Evolutionary conservation across 1,140 invertebrate species (phyloP).

Genomic region (Cherax quadricarinatus): DNA sequence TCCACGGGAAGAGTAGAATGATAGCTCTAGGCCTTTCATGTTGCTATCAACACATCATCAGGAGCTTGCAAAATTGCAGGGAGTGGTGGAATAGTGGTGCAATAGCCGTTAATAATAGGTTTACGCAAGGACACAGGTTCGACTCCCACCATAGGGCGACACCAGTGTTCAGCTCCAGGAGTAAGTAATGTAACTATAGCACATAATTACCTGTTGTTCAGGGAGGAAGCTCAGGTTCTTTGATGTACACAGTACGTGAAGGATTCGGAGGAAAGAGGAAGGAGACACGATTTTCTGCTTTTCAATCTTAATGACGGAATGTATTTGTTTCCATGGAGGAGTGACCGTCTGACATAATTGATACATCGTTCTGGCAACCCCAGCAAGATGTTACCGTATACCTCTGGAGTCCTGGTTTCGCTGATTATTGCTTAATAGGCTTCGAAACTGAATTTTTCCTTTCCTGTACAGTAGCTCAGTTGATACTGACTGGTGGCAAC

Average conservation of each 20-base stretch:
- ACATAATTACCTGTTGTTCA: not conserved
- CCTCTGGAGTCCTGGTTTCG: not conserved
- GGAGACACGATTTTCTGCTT: too few relatives aligned
- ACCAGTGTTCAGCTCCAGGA: slow-evolving; percentile 16
- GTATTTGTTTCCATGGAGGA: too few relatives aligned
- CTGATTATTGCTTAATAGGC: not conserved
- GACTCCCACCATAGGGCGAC: slow-evolving; percentile 24
- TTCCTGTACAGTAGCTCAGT: not conserved
- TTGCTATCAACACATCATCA: too few relatives aligned
- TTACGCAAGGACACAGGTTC: slow-evolving; percentile 29
- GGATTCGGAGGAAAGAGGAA: too few relatives aligned
- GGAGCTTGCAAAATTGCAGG: too few relatives aligned
- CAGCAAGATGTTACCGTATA: not conserved
- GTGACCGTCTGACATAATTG: too few relatives aligned
- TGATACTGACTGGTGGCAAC: not conserved
- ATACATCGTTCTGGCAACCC: too few relatives aligned
- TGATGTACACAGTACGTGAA: too few relatives aligned
- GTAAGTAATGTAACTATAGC: not conserved
- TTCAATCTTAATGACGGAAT: too few relatives aligned
- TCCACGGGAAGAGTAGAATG: too few relatives aligned
- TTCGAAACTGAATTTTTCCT: not conserved
- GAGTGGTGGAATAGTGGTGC: too few relatives aligned
- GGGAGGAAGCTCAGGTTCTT: not conserved
- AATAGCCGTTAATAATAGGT: slow-evolving; percentile 30
- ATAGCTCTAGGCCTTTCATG: too few relatives aligned